These are phyloP conservation scores for Xiphophorus maculatus DNA, from an alignment of 2,113 vertebrate genomes.

Conservation along the genomic window DNA sequence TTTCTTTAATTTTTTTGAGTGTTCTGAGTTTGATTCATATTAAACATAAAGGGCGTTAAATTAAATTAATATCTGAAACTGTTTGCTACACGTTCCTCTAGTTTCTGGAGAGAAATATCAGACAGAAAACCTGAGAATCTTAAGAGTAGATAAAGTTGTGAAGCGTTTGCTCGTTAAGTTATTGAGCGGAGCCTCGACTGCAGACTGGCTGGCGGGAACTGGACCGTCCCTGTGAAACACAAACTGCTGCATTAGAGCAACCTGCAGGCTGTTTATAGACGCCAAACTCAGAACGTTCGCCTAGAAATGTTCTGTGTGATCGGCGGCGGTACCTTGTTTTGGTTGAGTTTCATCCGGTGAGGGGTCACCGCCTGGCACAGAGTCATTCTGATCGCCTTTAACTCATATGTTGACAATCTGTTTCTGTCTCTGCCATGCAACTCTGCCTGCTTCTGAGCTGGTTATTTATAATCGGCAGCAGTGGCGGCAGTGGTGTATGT, in stretches of 20 bases:
- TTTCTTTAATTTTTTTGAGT: too few relatives aligned
- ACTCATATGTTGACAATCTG: conserved; percentile 65
- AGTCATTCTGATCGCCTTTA: conserved; percentile 68
- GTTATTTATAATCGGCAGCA: conserved; percentile 80
- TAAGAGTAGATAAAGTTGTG: neutral
- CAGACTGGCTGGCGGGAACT: conserved; percentile 57
- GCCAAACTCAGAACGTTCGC: conserved; percentile 24
- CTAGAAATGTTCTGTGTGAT: conserved; percentile 8
- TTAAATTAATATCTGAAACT: too few relatives aligned
- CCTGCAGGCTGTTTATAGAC: conserved; percentile 67
- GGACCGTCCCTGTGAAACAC: conserved; percentile 66
- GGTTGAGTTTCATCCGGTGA: conserved; percentile 79
- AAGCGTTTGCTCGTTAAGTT: conserved; percentile 23
- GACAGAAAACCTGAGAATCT: neutral
- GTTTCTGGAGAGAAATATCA: neutral
- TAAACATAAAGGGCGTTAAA: too few relatives aligned
- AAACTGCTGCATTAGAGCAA: conserved; percentile 62
- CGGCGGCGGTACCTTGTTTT: conserved; percentile 75
- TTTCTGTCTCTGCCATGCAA: conserved; percentile 48
- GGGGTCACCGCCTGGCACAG: conserved; percentile 70
- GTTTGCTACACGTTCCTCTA: too few relatives aligned
- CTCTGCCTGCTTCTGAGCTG: conserved; percentile 49
- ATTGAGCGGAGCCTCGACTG: conserved; percentile 6
- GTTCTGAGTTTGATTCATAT: too few relatives aligned
- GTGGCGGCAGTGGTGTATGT: conserved; percentile 57